Evolutionary conservation across 2,888 invertebrate species (phyloP).

Genomic region (Morpho deidamia): DNA sequence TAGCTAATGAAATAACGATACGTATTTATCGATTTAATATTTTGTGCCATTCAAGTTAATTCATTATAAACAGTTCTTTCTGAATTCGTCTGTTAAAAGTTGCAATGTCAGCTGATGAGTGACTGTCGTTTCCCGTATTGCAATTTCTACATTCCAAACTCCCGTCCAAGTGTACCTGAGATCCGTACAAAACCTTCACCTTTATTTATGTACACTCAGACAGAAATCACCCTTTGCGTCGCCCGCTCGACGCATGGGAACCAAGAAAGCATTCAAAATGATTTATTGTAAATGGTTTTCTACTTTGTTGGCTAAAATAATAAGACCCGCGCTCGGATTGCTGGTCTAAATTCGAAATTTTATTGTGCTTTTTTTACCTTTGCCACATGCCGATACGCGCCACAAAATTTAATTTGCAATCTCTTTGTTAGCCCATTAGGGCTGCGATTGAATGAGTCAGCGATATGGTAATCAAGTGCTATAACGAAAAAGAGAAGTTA

Average conservation of each 20-base stretch:
- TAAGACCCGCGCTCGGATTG: slow-evolving; percentile 61
- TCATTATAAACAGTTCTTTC: no score
- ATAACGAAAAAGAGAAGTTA: slow-evolving; percentile 33
- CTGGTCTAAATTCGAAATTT: slow-evolving; percentile 72
- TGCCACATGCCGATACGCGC: slow-evolving; percentile 47
- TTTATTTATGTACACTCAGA: slow-evolving; percentile 76
- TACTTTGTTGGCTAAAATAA: slow-evolving; percentile 79
- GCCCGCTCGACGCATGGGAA: slow-evolving; percentile 71
- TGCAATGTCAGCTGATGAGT: slow-evolving; percentile 4
- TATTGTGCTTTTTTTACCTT: slow-evolving; percentile 58
- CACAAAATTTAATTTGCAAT: slow-evolving; percentile 58
- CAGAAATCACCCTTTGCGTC: slow-evolving; percentile 78
- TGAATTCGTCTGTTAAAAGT: not conserved
- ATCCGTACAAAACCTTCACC: slow-evolving; percentile 69
- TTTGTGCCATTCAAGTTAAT: no score
- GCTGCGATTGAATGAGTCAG: slow-evolving; percentile 41
- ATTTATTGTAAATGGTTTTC: slow-evolving; percentile 79
- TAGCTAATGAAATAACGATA: no score
- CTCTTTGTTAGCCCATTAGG: slow-evolving; percentile 48
- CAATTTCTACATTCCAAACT: slow-evolving; percentile 20
- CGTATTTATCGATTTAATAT: no score
- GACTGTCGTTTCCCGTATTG: slow-evolving; percentile 13
- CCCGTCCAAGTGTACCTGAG: slow-evolving; percentile 57
- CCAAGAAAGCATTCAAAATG: slow-evolving; percentile 77
- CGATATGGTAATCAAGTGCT: slow-evolving; percentile 39